Evolutionary conservation across 2,113 vertebrate species (phyloP), one percentile per base, ranked within the genome.

Genomic region (Megaleporinus macrocephalus): DNA sequence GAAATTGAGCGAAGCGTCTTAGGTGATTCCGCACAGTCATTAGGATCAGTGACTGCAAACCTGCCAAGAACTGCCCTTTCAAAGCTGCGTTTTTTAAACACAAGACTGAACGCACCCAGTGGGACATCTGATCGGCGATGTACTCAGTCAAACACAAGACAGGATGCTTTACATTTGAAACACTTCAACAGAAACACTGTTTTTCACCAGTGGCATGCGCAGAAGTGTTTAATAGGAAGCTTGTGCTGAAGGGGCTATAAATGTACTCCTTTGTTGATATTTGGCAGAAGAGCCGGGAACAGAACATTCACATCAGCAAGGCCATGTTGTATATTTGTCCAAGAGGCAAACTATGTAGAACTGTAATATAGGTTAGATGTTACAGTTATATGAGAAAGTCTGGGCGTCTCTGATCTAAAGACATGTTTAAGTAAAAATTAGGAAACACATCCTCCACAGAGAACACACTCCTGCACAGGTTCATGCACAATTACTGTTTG

Each of bases 1-100:
- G 22, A 44, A 70, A 70, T 26, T 44, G 66, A 70, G 66, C 22
- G 13, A 70, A 70, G 41, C 22, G 4, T n/a, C 36, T 24, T 9
- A 5, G 33, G 33, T n/a, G 33, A 70, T 44, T 70, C 33, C 22
- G 66, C 66, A 70, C 33, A 70, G 66, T 70, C n/a, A 41, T 44
- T 44, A 44, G 66, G 22, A 22, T 44, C 36, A 14, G 66, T 4
- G 36, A 14, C 66, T 70, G 73, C n/a, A 69, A 76, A 82, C 63
- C 63, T 70, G 73, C 73, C 73, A 81, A 81, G 66, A 73, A 73
- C 47, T 16, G 36, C 14, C 7, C 53, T 11, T 57, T 36, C 73
- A 61, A 61, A 75, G 72, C 72, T 55, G 49, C 14, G 15, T 73
- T 51, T 44, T 70, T 30, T 47, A 59, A 76, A 82, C 51, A 44